Base-by-base conservation (phyloP, 2,113 vertebrate genomes). In the Pungitius pungitius region DNA sequence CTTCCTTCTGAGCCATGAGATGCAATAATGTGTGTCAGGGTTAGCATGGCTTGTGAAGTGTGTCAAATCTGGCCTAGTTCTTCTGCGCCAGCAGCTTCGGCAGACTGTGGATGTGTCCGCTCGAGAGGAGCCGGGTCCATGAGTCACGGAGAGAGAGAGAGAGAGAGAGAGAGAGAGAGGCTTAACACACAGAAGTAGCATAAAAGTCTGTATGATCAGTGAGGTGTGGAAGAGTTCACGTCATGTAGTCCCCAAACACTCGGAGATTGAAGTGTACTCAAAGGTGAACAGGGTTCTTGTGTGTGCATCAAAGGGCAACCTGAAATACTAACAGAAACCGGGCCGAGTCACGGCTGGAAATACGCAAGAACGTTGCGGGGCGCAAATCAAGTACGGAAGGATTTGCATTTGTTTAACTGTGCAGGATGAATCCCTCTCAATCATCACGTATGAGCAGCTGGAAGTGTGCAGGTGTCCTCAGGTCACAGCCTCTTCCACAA, bases 1-100 rank as follows among this genome's bases (percentile, higher is more conserved):
- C 63, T 42, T n/a, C 24, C 45, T n/a, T 77, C 54, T 51, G 22
- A 73, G 59, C 63, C 76, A 56, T 43, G 75, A 76, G 73, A 78
- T 78, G 80, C 70, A 73, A 67, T 81, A 73, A 87, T 72, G 85
- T 79, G 76, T 83, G 88, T 84, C 78, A 69, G 88, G 69, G 83
- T 76, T 75, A 83, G 83, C 82, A 57, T 75, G 88, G 86, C 75
- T 85, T 88, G 56, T 93, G 87, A 87, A 93, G 90, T 92, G 92
- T 92, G 90, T 90, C 85, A 91, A 92, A 94, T 93, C 88, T 93
- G 93, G 72, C 91, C 92, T 90, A 92, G 79, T 94, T 94, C 88
- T 93, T 88, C 87, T 87, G 90, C 73, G 75, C 86, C 89, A 87
- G 88, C 89, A 90, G 89, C 84, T 87, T 59, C 57, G 54, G 82